phyloP scores from a whole-genome alignment of 1,140 invertebrate genomes.

The Camponotus vicinus region DNA sequence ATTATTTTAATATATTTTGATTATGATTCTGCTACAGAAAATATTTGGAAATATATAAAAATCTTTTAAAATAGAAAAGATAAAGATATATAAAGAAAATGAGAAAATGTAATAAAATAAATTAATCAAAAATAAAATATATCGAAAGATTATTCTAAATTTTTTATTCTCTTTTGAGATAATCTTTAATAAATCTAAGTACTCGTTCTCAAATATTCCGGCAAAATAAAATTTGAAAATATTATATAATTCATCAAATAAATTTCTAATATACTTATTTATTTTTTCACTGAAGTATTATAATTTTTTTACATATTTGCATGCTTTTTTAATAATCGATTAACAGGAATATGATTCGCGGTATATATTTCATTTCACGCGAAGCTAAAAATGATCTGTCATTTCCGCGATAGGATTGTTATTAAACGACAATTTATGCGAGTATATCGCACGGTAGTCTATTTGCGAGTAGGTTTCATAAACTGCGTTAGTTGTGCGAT shows the following conservation, averaged over 20 bases:
- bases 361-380: not conserved
- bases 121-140: not conserved
- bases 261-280: too few relatives aligned
- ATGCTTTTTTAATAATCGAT: slow-evolving; percentile 5
- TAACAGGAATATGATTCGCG: not conserved
- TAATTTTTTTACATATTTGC: not conserved
- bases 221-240: too few relatives aligned
- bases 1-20: not conserved
- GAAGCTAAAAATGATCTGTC: not conserved
- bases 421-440: slow-evolving; percentile 37
- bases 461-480: slow-evolving; percentile 5
- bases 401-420: slow-evolving; percentile 17
- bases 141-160: not conserved
- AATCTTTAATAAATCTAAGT: too few relatives aligned
- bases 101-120: not conserved
- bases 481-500: slow-evolving; percentile 11
- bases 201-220: too few relatives aligned
- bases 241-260: too few relatives aligned
- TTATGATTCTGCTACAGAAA: not conserved
- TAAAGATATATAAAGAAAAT: not conserved
- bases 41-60: not conserved
- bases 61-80: too few relatives aligned
- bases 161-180: not conserved
- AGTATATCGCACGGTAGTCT: slow-evolving; percentile 37
- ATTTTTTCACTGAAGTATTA: not conserved